Percentiles rank a stretch among this genome's conserved stretches.
Conservation (phyloP, 2,888 invertebrate genomes). For the Ashinkailepas kermadecensis region DNA sequence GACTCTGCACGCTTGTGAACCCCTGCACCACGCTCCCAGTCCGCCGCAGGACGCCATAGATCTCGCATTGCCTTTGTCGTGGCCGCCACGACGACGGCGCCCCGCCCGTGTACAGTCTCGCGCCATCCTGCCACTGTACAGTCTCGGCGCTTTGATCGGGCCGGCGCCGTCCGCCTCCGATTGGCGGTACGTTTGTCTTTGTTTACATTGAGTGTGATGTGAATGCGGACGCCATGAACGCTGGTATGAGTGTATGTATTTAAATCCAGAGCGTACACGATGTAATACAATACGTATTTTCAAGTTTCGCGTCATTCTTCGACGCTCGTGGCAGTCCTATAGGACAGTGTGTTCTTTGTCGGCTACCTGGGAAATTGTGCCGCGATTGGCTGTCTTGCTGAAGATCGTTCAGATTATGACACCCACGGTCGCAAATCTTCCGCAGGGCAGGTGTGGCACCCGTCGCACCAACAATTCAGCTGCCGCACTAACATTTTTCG, state of each 20-base stretch:
- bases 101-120: not conserved
- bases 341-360: not conserved
- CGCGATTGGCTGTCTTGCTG: too few relatives aligned
- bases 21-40: too few relatives aligned
- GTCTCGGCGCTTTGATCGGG: not conserved
- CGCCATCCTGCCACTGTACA: not conserved
- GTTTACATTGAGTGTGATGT: not conserved
- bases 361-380: not conserved
- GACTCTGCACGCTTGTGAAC: too few relatives aligned
- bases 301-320: not conserved
- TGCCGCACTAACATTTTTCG: too few relatives aligned
- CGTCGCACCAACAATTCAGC: too few relatives aligned
- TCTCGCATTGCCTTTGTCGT: not conserved
- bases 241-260: not conserved
- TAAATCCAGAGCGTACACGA: not conserved
- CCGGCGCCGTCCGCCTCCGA: not conserved
- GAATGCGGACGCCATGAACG: not conserved
- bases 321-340: not conserved
- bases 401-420: not conserved
- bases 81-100: not conserved
- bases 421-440: not conserved
- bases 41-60: too few relatives aligned
- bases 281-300: conserved; percentile 4
- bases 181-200: not conserved
- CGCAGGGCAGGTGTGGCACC: not conserved